Percentiles rank a stretch among this genome's conserved stretches.
These are phyloP conservation scores for Drosophila stalkeri DNA, from an alignment of 2,888 invertebrate genomes.

Conservation along the genomic window DNA sequence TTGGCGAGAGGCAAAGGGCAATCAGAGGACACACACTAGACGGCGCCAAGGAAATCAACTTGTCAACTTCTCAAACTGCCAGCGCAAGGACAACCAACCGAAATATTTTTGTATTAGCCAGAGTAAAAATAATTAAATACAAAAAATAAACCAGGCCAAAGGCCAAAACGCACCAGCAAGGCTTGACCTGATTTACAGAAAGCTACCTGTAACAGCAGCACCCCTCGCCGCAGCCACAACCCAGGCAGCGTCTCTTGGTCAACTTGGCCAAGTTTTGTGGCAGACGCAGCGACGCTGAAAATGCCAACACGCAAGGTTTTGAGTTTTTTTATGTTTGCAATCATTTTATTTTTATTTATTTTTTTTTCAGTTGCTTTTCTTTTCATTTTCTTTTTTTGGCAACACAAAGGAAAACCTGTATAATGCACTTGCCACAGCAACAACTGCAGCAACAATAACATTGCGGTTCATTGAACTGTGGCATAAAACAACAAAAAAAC, in stretches of 20 bases:
- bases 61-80: slow-evolving; percentile 45
- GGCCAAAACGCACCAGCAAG: slow-evolving; percentile 39
- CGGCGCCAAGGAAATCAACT: slow-evolving; percentile 76
- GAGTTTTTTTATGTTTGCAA: slow-evolving; percentile 36
- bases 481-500: slow-evolving; percentile 40
- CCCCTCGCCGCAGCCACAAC: neutral
- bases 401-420: slow-evolving; percentile 75
- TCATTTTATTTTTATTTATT: slow-evolving; percentile 19
- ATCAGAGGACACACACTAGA: slow-evolving; percentile 60
- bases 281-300: slow-evolving; percentile 74
- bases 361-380: slow-evolving; percentile 17
- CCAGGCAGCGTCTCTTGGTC: slow-evolving; percentile 2
- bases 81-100: slow-evolving; percentile 58
- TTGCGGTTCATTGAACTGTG: slow-evolving; percentile 66
- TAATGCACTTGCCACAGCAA: slow-evolving; percentile 70
- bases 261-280: slow-evolving; percentile 63
- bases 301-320: slow-evolving; percentile 73
- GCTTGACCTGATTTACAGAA: slow-evolving; percentile 64
- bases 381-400: slow-evolving; percentile 64
- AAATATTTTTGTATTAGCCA: slow-evolving; percentile 22
- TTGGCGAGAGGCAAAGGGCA: slow-evolving; percentile 57
- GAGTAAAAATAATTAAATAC: slow-evolving; percentile 36
- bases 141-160: slow-evolving; percentile 27
- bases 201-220: slow-evolving; percentile 31
- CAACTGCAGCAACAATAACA: slow-evolving; percentile 30